Evolutionary conservation across 2,888 invertebrate genomes (phyloP).

Genomic region (Pherbina coryleti): DNA sequence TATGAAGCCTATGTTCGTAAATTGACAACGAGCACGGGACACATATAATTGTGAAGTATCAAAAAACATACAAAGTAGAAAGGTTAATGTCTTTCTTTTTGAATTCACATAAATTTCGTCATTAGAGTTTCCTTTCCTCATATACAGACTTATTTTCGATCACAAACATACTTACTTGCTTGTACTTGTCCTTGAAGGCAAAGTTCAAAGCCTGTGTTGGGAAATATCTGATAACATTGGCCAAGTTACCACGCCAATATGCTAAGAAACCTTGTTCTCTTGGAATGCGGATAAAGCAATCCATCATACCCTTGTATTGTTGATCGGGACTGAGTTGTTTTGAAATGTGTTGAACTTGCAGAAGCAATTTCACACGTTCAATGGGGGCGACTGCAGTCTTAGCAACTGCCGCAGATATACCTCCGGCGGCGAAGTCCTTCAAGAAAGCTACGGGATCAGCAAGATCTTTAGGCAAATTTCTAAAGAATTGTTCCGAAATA

Average conservation of each 20-base stretch:
- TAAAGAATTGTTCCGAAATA: slow-evolving; percentile 46
- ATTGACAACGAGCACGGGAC: no score
- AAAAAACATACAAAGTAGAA: no score
- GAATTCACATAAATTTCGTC: no score
- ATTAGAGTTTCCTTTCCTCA: no score
- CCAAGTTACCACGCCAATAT: slow-evolving; percentile 94
- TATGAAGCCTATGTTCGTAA: no score
- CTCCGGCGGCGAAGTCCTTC: slow-evolving; percentile 93
- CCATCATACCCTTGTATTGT: slow-evolving; percentile 93
- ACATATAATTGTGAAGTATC: no score
- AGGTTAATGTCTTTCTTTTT: no score
- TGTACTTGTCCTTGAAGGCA: slow-evolving; percentile 95
- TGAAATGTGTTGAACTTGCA: slow-evolving; percentile 94
- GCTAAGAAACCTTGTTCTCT: slow-evolving; percentile 87
- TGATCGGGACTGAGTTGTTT: slow-evolving; percentile 88
- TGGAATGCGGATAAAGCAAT: slow-evolving; percentile 87
- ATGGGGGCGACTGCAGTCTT: slow-evolving; percentile 96
- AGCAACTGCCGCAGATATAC: slow-evolving; percentile 91
- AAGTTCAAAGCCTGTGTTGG: slow-evolving; percentile 95
- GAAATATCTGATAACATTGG: slow-evolving; percentile 94
- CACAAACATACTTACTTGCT: slow-evolving; percentile 71
- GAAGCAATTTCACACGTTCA: slow-evolving; percentile 92
- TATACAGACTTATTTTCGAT: background rate
- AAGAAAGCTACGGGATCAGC: slow-evolving; percentile 85
- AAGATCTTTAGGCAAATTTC: slow-evolving; percentile 68